Evolutionary conservation across 53 echinoderm and acorn worm species (phyloP).

Genomic region (Luidia sarsii): DNA sequence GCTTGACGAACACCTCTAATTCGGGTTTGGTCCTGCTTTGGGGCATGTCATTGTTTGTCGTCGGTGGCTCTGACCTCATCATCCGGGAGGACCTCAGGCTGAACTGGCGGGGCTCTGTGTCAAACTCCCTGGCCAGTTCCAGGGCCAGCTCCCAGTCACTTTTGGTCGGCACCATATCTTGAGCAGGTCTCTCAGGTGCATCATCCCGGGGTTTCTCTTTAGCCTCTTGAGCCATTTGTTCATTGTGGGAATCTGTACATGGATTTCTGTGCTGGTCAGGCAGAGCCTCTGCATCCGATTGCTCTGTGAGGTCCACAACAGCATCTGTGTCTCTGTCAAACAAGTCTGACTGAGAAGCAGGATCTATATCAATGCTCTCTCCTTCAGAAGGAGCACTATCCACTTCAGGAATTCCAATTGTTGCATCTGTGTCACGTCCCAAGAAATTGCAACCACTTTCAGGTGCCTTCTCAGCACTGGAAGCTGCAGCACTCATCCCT

Average conservation of each 20-base stretch:
- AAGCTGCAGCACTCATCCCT: neutral
- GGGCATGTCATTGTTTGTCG: neutral
- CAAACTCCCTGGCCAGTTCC: conserved; percentile 84
- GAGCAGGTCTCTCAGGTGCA: neutral
- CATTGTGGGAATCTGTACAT: neutral
- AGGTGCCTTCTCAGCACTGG: neutral
- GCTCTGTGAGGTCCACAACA: conserved; percentile 8
- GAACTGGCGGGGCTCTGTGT: conserved; percentile 79
- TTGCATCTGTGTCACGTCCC: neutral
- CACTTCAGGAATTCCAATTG: neutral
- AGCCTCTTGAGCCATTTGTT: no score
- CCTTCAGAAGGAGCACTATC: neutral
- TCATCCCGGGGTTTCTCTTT: no score
- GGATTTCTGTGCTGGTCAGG: neutral
- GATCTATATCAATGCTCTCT: neutral
- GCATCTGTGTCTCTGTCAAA: neutral
- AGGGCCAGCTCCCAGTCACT: conserved; percentile 94
- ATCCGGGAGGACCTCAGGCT: conserved; percentile 27
- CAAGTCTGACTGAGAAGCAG: neutral
- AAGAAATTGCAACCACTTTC: neutral
- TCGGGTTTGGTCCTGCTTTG: conserved; percentile 39
- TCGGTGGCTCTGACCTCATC: neutral
- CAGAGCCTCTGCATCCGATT: conserved; percentile 9
- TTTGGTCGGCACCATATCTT: conserved; percentile 54
- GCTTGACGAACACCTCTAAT: conserved; percentile 7